Evolutionary conservation across 2,797 vertebrate genomes (phyloP).

Genomic region (Hydrolagus colliei): DNA sequence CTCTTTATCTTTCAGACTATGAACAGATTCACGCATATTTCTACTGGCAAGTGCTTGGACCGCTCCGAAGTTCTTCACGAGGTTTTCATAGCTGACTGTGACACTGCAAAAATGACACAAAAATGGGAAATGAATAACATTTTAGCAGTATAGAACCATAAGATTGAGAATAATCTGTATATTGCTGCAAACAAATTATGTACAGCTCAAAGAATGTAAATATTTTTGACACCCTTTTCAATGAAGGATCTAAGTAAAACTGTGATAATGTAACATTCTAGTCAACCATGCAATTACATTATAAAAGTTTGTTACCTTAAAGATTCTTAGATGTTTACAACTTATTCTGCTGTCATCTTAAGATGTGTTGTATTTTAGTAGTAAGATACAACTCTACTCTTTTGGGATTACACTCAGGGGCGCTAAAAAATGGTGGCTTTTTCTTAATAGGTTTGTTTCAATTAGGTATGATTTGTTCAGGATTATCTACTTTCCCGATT

Average conservation of each 20-base stretch:
- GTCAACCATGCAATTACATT: constrained; percentile 70
- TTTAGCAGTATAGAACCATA: constrained; percentile 69
- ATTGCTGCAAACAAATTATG: constrained; percentile 61
- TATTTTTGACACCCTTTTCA: constrained; percentile 45
- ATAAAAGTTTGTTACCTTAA: constrained; percentile 72
- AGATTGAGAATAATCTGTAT: constrained; percentile 61
- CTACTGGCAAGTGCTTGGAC: constrained; percentile 76
- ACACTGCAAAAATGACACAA: constrained; percentile 79
- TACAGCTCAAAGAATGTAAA: constrained; percentile 52
- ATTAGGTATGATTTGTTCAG: neutral
- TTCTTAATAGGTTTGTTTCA: constrained; percentile 27
- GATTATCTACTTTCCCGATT: neutral
- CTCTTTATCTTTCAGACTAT: constrained; percentile 66
- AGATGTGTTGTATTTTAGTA: constrained; percentile 4
- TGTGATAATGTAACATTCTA: constrained; percentile 59
- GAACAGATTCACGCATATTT: constrained; percentile 77
- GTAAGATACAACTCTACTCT: constrained; percentile 41
- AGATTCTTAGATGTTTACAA: constrained; percentile 74
- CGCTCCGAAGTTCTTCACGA: constrained; percentile 89
- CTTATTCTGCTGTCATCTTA: constrained; percentile 35
- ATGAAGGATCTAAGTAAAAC: constrained; percentile 57
- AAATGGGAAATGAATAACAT: constrained; percentile 99
- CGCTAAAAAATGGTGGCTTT: constrained; percentile 51
- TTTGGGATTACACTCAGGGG: constrained; percentile 75
- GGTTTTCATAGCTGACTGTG: constrained; percentile 85